Evolutionary conservation across 2,113 vertebrate species (phyloP).

Genomic region (Gila orcuttii): DNA sequence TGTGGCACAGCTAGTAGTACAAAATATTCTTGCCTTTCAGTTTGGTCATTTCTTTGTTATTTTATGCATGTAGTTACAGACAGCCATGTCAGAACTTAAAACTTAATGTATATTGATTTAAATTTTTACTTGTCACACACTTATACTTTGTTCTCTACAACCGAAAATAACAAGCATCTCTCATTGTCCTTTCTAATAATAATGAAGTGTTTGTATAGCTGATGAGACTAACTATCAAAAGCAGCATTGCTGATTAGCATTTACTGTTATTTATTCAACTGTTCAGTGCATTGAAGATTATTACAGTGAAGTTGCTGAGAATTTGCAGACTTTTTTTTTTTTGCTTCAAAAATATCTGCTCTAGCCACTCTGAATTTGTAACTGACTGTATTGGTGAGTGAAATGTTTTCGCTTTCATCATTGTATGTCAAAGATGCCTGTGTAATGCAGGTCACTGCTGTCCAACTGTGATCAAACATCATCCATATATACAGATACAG

Average conservation of each 20-base stretch:
- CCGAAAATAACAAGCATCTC: not conserved
- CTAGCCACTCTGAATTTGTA: not conserved
- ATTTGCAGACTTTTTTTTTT: not conserved
- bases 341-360: not conserved
- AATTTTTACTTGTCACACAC: conserved; percentile 36
- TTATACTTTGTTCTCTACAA: conserved; percentile 20
- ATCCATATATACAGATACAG: not conserved
- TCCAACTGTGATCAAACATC: not conserved
- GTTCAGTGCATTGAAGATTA: conserved; percentile 25
- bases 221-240: conserved; percentile 42
- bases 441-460: conserved; percentile 3
- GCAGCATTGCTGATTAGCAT: conserved; percentile 8
- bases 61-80: conserved; percentile 44
- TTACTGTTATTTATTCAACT: conserved; percentile 27
- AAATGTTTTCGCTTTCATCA: not conserved
- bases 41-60: conserved; percentile 38
- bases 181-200: conserved; percentile 1
- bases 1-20: not conserved
- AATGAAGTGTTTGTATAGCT: conserved; percentile 14
- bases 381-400: conserved; percentile 7
- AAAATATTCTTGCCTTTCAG: conserved; percentile 15
- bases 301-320: conserved; percentile 25
- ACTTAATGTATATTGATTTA: not conserved
- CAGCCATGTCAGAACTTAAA: conserved; percentile 22
- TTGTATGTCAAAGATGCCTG: not conserved